Percentiles rank a stretch among this genome's conserved stretches.
Conservation (phyloP, 2,888 invertebrate genomes). For the Cataglyphis livida region DNA sequence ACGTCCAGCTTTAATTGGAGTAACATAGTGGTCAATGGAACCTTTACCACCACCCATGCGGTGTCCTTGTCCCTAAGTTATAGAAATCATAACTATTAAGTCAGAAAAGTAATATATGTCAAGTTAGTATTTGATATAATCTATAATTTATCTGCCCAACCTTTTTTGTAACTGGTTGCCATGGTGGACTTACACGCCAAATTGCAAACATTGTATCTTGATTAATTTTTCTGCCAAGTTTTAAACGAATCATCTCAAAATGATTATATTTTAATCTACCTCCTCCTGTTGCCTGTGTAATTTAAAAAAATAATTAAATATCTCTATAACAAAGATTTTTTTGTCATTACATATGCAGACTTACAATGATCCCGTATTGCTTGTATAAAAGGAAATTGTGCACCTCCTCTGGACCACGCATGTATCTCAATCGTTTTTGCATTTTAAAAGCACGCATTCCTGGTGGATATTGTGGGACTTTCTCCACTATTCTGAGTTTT, state of each 20-base stretch:
- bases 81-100: slow-evolving; percentile 1
- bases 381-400: slow-evolving; percentile 95
- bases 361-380: slow-evolving; percentile 97
- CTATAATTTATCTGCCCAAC: slow-evolving; percentile 76
- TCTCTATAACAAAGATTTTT: neutral
- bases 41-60: slow-evolving; percentile 99
- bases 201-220: slow-evolving; percentile 95
- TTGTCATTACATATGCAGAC: slow-evolving; percentile 74
- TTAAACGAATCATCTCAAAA: slow-evolving; percentile 95
- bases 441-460: slow-evolving; percentile 92
- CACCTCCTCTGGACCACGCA: slow-evolving; percentile 95
- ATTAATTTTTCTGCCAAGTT: slow-evolving; percentile 92
- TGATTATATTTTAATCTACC: slow-evolving; percentile 93
- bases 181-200: slow-evolving; percentile 97
- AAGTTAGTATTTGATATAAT: neutral
- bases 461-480: slow-evolving; percentile 90
- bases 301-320: slow-evolving; percentile 10
- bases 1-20: slow-evolving; percentile 95
- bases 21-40: slow-evolving; percentile 96
- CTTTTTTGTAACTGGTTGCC: slow-evolving; percentile 97
- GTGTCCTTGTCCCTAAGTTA: slow-evolving; percentile 91
- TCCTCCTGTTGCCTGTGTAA: slow-evolving; percentile 91
- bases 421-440: slow-evolving; percentile 93
- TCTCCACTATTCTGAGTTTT: slow-evolving; percentile 91
- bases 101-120: neutral